Evolutionary conservation across 2,113 vertebrate genomes (phyloP), one percentile per base, ranked within the genome.

Genomic region (Tragelaphus imberbis): DNA sequence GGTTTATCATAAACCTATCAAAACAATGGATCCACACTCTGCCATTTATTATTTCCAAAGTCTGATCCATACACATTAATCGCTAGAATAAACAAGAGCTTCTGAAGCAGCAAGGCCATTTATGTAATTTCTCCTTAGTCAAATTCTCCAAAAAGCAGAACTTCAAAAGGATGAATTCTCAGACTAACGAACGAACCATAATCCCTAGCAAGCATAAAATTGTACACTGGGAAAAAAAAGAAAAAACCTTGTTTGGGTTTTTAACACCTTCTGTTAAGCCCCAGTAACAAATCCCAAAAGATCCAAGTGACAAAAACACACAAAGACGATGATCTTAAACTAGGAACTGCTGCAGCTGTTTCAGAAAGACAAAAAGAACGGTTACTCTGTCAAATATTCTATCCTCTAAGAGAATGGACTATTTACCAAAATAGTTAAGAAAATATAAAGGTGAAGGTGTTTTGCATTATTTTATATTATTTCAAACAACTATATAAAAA

Each of bases 401-500:
- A 89, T 33, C 13, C 16, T 92, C 21, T 68, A 80, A 68, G 44
- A 95, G 25, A 95, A 27, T 6, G 88, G 55, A 95, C 6, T 91
- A n/a, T 75, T 71, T 77, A 79, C 91, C 59, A 90, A 89, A 84
- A 82, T 25, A 85, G 80, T 77, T 79, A 91, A 95, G 53, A 61
- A 68, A 88, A 94, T 3, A 36, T 49, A 59, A 63, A 19, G 17
- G 25, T 89, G 33, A 92, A 94, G 4, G 21, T 2, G 84, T 90
- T 82, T 91, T 71, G 7, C 49, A 59, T 71, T 61, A 44, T 95
- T 84, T 88, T 86, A 79, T 61, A 91, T 71, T 8, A 94, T 88
- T 95, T 96, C 33, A 94, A 97, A 33, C 30, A 93, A 91, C 51
- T 58, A 91, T 30, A 77, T 59, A 92, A 96, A 94, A 95, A 84